Conservation (phyloP, 2,888 invertebrate genomes). For the Pristionchus mayeri region DNA sequence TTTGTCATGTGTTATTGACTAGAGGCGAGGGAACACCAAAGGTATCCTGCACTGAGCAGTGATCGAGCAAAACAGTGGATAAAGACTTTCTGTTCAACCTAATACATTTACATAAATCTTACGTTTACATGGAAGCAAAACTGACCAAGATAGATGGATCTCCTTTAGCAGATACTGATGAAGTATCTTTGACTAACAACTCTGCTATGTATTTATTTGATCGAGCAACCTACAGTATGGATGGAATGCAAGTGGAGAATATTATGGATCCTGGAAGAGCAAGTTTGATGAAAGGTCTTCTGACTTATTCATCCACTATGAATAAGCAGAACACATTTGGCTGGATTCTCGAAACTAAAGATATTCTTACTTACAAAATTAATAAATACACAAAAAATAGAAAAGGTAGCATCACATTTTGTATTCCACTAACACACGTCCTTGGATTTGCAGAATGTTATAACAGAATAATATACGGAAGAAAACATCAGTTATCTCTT, state of each 20-base stretch:
- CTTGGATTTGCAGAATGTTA: background rate
- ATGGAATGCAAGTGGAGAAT: background rate
- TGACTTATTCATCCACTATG: background rate
- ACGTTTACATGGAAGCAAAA: constrained; percentile 43
- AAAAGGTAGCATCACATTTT: background rate
- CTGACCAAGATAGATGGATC: constrained; percentile 51
- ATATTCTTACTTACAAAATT: background rate
- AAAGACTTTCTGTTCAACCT: no score
- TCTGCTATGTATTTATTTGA: no score
- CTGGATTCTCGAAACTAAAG: background rate
- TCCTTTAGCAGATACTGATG: no score
- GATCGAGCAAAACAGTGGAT: no score
- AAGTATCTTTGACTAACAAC: no score
- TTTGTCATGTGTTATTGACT: no score
- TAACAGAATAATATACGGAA: background rate
- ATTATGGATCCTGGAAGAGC: background rate
- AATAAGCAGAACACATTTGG: background rate
- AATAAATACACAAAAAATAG: background rate
- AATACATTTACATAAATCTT: no score
- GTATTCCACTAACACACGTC: background rate
- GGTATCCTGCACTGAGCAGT: no score
- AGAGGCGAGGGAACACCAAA: no score
- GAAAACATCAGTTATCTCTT: background rate
- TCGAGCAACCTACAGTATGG: background rate
- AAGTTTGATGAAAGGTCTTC: background rate